phyloP scores from a whole-genome alignment of 2,888 invertebrate genomes.

The Baccha elongata region DNA sequence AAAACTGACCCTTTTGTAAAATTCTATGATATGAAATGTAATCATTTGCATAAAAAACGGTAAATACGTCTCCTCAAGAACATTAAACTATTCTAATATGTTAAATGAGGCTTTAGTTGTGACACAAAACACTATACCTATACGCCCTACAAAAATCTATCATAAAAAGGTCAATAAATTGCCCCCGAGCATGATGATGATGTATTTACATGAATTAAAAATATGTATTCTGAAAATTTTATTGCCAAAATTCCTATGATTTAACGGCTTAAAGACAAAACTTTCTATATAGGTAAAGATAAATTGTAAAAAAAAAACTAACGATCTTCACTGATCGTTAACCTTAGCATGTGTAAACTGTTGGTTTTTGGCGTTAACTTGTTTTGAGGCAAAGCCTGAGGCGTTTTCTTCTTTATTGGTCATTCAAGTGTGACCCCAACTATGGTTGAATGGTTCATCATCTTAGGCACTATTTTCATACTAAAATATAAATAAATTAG shows the following conservation, averaged over 20 bases:
- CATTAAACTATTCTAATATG: not conserved
- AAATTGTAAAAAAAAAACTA: not conserved
- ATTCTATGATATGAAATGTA: no score
- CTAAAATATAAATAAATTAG: slow-evolving; percentile 26
- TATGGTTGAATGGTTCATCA: slow-evolving; percentile 3
- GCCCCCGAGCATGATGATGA: not conserved
- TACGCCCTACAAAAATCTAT: not conserved
- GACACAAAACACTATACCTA: not conserved
- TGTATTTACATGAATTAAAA: not conserved
- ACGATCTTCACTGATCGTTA: slow-evolving; percentile 61
- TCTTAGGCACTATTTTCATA: slow-evolving; percentile 19
- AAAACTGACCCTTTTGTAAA: no score
- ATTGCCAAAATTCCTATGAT: no score
- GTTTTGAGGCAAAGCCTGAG: slow-evolving; percentile 41
- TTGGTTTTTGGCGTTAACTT: slow-evolving; percentile 23
- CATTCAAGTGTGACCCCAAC: slow-evolving; percentile 32
- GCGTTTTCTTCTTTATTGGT: slow-evolving; percentile 15
- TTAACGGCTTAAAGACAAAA: not conserved
- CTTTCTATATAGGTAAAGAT: no score
- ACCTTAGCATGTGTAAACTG: slow-evolving; percentile 37
- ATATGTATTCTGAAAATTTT: not conserved
- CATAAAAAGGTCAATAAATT: slow-evolving; percentile 4
- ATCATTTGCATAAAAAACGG: no score
- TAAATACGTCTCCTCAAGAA: no score
- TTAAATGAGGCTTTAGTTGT: not conserved